Evolutionary conservation across 1,140 invertebrate genomes (phyloP).

Genomic region (Cotesia glomerata): DNA sequence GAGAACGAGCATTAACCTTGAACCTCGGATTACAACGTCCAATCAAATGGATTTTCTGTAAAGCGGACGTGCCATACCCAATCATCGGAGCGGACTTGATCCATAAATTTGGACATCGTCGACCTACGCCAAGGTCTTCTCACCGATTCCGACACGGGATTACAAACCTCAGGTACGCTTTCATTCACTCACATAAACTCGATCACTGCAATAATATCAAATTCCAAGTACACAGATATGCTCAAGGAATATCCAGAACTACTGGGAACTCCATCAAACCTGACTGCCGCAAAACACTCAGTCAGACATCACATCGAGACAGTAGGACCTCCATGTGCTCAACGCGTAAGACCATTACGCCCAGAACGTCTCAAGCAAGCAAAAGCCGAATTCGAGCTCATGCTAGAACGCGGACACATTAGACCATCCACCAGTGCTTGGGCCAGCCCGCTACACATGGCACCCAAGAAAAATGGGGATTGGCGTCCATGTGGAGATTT

Average conservation of each 20-base stretch:
- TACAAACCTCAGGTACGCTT: not conserved
- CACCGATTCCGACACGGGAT: not conserved
- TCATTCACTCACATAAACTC: not conserved
- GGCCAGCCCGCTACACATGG: constrained; percentile 56
- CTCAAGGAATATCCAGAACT: constrained; percentile 2
- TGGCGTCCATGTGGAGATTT: constrained; percentile 55
- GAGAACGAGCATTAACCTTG: not conserved
- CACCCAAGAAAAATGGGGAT: constrained; percentile 49
- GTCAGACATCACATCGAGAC: constrained; percentile 3
- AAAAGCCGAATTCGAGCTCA: constrained; percentile 38
- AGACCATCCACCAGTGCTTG: constrained; percentile 51
- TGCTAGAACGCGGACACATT: constrained; percentile 41
- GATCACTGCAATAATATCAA: not conserved
- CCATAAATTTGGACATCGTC: constrained; percentile 17
- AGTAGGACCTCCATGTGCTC: not conserved
- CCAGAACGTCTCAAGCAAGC: constrained; percentile 32
- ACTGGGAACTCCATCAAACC: constrained; percentile 5
- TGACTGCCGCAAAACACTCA: not conserved
- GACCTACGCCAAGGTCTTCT: constrained; percentile 5
- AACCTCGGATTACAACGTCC: constrained; percentile 21
- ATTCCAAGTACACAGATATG: not conserved
- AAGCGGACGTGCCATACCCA: constrained; percentile 20
- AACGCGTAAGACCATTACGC: constrained; percentile 28
- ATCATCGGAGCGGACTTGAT: constrained; percentile 36
- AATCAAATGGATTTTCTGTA: constrained; percentile 28